Conservation (phyloP, 1,140 invertebrate species). For the Trichonephila clavata region DNA sequence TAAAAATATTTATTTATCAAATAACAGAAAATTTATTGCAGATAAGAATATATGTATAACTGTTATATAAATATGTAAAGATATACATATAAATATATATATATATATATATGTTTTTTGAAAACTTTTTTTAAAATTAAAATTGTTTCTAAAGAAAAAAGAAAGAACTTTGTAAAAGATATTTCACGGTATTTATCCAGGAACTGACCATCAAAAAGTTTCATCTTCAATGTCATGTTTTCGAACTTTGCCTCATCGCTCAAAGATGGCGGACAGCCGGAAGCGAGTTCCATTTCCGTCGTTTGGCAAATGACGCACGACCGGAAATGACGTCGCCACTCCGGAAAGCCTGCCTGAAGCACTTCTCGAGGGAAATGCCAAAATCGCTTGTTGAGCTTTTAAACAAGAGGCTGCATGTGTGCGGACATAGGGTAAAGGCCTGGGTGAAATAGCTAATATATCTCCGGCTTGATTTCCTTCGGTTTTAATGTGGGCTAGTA, state of each 20-base stretch:
- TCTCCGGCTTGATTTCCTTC: slow-evolving; percentile 9
- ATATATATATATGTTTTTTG: too few species aligned
- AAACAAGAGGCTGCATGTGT: background rate
- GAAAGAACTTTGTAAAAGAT: background rate
- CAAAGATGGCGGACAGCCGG: slow-evolving; percentile 61
- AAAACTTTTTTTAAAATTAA: too few species aligned
- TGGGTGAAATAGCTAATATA: background rate
- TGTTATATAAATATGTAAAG: too few species aligned
- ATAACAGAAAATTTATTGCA: too few species aligned
- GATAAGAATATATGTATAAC: too few species aligned
- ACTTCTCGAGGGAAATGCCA: slow-evolving; percentile 14
- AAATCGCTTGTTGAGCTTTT: slow-evolving; percentile 38
- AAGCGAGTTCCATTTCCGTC: slow-evolving; percentile 71
- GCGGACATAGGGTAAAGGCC: background rate
- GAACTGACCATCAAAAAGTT: slow-evolving; percentile 51
- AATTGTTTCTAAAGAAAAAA: too few species aligned
- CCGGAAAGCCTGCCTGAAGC: slow-evolving; percentile 17
- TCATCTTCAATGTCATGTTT: slow-evolving; percentile 35
- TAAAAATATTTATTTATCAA: too few species aligned
- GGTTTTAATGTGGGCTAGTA: background rate
- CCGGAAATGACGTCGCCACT: slow-evolving; percentile 66
- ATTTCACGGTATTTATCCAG: slow-evolving; percentile 14
- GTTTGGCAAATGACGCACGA: slow-evolving; percentile 64
- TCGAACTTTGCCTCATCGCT: slow-evolving; percentile 24
- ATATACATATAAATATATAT: too few species aligned